Evolutionary conservation across 2,113 vertebrate species (phyloP).

Genomic region (Prochilodus magdalenae): DNA sequence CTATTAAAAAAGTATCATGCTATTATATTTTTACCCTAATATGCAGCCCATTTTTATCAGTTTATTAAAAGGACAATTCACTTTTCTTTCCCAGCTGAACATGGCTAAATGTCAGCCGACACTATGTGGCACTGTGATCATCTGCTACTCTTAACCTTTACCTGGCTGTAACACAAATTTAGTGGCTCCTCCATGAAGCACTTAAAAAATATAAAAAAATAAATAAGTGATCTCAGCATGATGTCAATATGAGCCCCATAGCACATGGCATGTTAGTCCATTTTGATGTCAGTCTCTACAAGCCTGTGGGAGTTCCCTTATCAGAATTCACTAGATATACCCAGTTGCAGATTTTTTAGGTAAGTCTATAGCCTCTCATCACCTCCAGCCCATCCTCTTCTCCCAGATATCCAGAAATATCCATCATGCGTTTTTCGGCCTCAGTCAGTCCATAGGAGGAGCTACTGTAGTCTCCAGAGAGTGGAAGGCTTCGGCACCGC

Average conservation of each 20-base stretch:
- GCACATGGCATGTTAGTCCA: no score
- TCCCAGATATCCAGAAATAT: constrained; percentile 84
- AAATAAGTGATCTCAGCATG: constrained; percentile 20
- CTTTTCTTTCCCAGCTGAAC: no score
- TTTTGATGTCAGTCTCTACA: neutral
- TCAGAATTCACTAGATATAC: neutral
- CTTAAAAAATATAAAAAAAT: neutral
- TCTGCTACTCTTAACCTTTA: no score
- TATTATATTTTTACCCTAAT: no score
- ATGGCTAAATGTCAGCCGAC: no score
- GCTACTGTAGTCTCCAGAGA: constrained; percentile 81
- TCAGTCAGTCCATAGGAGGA: constrained; percentile 87
- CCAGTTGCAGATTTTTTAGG: constrained; percentile 65
- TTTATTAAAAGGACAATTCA: no score
- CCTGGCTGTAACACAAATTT: neutral
- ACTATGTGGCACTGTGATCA: no score
- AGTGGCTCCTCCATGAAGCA: neutral
- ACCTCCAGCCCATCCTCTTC: constrained; percentile 79
- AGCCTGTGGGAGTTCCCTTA: neutral
- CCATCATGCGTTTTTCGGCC: constrained; percentile 87
- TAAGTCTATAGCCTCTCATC: constrained; percentile 78
- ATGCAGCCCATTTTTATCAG: no score
- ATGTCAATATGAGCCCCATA: neutral
- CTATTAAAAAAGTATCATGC: no score
- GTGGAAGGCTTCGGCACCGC: constrained; percentile 86